Base-by-base conservation (phyloP, 2,113 vertebrate species). In the Psittacula cyanocephala region DNA sequence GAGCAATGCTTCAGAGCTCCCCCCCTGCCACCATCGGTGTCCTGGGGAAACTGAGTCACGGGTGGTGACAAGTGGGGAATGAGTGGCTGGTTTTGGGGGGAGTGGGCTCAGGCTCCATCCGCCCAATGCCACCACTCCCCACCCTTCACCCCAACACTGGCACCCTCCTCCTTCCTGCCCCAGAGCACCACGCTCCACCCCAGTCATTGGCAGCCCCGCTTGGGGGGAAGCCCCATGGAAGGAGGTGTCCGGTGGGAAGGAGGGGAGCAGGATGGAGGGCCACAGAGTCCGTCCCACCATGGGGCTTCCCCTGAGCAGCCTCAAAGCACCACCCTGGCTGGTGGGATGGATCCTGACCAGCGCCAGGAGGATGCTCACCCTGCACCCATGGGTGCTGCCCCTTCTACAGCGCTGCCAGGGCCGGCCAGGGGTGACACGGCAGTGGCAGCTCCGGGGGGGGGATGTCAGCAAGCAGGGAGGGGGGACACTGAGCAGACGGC, bases 401-500 rank as follows among this genome's bases (percentile, higher is more conserved):
- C 37, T 64, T 87, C 49, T 29, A 50, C 64, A 28, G 80, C 3
- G 5, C 46, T 8, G 1, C 41, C 59, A 17, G 70, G 29, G 86
- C 60, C 53, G 35, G 19, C 44, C 50, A 3, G 75, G 80, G 77
- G 81, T 93, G 76, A 89, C 74, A 60, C 35, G 35, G 70, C 7
- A 16, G 78, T 81, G 65, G 49, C 89, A 65, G 80, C 53, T 75
- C 71, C 6, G 25, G 52, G 33, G 10, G 41, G 41, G 41, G 15
- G 18, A 43, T 57, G 10, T 37, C 70, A 68, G 77, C 2, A 55
- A 43, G 28, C 43, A 43, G 43, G 43, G 43, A 43, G 17, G 50
- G n/a, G 29, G 91, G 94, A n/a, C 81, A 25, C 80, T 63, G 47
- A 95, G 92, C 89, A 95, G 88, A 94, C 93, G 60, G 91, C 89